phyloP scores from a whole-genome alignment of 2,888 invertebrate species.

The Bursaphelenchus okinawaensis region DNA sequence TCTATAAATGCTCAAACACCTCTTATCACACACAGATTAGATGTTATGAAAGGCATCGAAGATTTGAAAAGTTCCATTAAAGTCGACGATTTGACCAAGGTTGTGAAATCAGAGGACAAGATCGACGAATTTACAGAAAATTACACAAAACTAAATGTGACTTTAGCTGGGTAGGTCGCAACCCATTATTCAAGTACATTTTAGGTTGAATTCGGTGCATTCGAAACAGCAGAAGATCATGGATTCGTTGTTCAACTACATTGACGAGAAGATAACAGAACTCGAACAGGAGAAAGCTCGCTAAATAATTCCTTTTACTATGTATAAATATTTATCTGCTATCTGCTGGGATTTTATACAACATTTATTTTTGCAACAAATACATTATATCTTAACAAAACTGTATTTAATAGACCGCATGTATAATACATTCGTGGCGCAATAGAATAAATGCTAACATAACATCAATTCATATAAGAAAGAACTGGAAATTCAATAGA shows the following conservation, averaged over 20 bases:
- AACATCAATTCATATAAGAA: no score
- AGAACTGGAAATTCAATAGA: no score
- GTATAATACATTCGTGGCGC: no score
- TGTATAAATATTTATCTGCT: no score
- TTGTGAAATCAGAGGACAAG: neutral
- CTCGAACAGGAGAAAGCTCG: no score
- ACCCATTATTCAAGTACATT: neutral
- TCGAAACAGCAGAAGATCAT: neutral
- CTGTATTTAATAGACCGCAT: no score
- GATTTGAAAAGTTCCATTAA: constrained; percentile 5
- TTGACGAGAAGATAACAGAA: no score
- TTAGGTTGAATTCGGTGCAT: neutral
- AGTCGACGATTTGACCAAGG: neutral
- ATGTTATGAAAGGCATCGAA: constrained; percentile 10
- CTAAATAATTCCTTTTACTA: no score
- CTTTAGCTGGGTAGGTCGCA: neutral
- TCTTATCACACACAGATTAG: neutral
- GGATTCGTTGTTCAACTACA: neutral
- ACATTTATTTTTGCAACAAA: no score
- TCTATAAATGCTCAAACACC: constrained; percentile 11
- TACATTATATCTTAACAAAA: no score
- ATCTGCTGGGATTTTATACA: no score
- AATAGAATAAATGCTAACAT: no score
- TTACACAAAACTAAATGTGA: neutral
- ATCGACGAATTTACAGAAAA: constrained; percentile 5